Evolutionary conservation across 2,797 vertebrate genomes (phyloP), one percentile per base, ranked within the genome.

Genomic region (Propithecus perrieri): DNA sequence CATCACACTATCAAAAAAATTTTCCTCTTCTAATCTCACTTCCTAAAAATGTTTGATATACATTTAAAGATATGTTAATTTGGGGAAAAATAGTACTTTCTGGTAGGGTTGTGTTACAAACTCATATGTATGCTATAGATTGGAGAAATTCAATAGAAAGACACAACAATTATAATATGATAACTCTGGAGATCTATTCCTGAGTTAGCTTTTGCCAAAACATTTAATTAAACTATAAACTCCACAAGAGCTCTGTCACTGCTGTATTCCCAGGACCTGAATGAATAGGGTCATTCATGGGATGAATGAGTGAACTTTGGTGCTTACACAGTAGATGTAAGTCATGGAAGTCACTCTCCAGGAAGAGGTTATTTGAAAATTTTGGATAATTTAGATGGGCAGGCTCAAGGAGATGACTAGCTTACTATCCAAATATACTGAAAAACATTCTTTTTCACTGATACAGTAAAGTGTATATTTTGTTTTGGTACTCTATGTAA

Each of bases 11-110:
- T 38, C 46, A 81, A 35, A 83, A 46, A 48, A 15, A 7, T 35
- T 61, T 93, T 30, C 43, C 30, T 71, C 22, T 7, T 74, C 53
- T 53, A 85, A 30, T 61, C 50, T 24, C 8, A 59, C 41, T 81
- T 87, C 38, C 74, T 74, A 93, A 85, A 92, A 76, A 41, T 61
- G 30, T 92, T 95, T 84, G 46, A 55, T 79, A 28, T n/a, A 69
- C 7, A 65, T 53, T 83, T 67, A 38, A 90, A 85, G 48, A 85
- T 79, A 75, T 10, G 46, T 67, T 76, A 81, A 35, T 78, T 50
- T 65, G 41, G 48, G 50, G 12, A 50, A 53, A 75, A 75, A 75
- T 57, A 65, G 33, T 91, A 22, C 35, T 93, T 89, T 83, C 50
- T 59, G 61, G 30, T 41, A 33, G 30, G 74, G 38, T 63, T 50